These are phyloP conservation scores for Channallabes apus DNA, from an alignment of 2,797 vertebrate genomes.

Conservation along the genomic window DNA sequence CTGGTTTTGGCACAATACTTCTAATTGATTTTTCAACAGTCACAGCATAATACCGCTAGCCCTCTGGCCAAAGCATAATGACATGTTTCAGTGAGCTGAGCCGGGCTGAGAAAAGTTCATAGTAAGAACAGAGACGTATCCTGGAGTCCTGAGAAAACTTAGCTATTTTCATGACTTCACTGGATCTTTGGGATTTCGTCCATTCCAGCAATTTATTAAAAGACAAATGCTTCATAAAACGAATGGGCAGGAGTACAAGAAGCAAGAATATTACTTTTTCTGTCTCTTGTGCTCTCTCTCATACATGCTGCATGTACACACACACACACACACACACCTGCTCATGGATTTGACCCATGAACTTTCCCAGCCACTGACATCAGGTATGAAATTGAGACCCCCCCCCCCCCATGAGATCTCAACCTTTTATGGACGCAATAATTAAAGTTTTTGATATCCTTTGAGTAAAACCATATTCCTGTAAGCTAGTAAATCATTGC, in stretches of 20 bases:
- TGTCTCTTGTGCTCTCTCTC: constrained; percentile 3
- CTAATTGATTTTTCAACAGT: constrained; percentile 33
- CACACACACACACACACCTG: constrained; percentile 44
- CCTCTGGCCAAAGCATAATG: not conserved
- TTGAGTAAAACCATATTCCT: constrained; percentile 1
- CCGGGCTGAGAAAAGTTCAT: constrained; percentile 17
- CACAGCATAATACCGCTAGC: not conserved
- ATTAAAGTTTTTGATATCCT: constrained; percentile 16
- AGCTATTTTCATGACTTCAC: constrained; percentile 54
- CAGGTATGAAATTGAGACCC: constrained; percentile 29
- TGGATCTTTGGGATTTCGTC: constrained; percentile 42
- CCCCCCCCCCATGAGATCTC: not conserved
- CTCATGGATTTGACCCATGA: constrained; percentile 40
- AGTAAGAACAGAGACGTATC: constrained; percentile 21
- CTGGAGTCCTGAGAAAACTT: constrained; percentile 55
- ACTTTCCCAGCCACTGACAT: constrained; percentile 33
- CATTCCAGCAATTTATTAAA: constrained; percentile 49
- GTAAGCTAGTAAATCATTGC: not conserved
- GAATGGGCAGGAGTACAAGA: constrained; percentile 52
- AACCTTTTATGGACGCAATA: constrained; percentile 17
- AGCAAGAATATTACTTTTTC: constrained; percentile 18
- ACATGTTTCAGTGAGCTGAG: constrained; percentile 19
- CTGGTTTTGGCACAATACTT: constrained; percentile 8
- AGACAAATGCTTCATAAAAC: constrained; percentile 58
- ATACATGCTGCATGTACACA: too few relatives aligned